phyloP scores from a whole-genome alignment of 23 tunicate genomes.

The Phallusia fumigata region DNA sequence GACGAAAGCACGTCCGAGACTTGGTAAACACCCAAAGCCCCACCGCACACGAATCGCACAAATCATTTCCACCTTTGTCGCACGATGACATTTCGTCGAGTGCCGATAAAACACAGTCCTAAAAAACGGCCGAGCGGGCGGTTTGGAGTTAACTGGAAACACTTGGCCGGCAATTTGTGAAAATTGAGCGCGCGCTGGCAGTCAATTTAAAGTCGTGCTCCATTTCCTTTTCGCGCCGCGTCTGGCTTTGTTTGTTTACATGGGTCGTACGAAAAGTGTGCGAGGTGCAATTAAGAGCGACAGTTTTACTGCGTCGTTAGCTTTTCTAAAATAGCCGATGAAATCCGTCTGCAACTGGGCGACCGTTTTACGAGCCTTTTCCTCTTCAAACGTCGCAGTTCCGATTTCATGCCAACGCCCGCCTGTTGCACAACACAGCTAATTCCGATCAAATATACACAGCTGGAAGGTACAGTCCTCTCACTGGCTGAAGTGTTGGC shows the following conservation, averaged over 20 bases:
- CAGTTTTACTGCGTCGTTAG: background rate
- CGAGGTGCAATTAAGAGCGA: background rate
- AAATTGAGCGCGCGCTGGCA: background rate
- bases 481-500: background rate
- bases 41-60: background rate
- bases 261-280: background rate
- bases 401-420: background rate
- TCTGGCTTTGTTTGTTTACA: background rate
- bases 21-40: no score
- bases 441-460: slow-evolving; percentile 6
- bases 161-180: background rate
- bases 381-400: background rate
- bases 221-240: background rate
- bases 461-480: background rate
- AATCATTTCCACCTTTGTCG: background rate
- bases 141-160: background rate
- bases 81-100: background rate
- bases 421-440: background rate
- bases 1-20: no score
- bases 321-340: background rate
- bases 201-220: background rate
- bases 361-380: slow-evolving; percentile 1
- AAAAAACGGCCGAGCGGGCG: background rate
- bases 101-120: background rate
- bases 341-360: background rate